Percentiles rank a stretch among this genome's conserved stretches.
phyloP scores from a whole-genome alignment of 1,140 invertebrate genomes.

The Zeugodacus cucurbitae region DNA sequence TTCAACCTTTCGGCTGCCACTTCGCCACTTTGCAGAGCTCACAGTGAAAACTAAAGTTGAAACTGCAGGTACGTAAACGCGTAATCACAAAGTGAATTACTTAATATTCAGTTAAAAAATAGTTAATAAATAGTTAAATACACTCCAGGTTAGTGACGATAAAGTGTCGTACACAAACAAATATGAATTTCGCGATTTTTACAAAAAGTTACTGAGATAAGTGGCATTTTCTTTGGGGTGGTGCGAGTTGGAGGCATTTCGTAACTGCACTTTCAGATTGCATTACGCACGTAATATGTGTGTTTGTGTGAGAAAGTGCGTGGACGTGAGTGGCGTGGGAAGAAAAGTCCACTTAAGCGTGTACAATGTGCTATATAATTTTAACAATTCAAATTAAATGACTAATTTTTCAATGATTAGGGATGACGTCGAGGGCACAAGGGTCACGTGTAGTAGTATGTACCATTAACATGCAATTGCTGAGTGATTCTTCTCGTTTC shows the following conservation, averaged over 20 bases:
- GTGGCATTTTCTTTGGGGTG: neutral
- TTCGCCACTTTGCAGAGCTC: constrained; percentile 4
- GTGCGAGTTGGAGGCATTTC: neutral
- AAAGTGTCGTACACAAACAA: neutral
- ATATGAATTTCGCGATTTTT: neutral
- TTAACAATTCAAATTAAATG: neutral
- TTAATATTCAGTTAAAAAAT: constrained; percentile 9
- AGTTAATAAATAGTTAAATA: neutral
- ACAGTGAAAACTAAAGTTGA: constrained; percentile 32
- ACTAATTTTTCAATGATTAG: neutral
- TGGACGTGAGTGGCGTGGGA: neutral
- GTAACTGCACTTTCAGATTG: constrained; percentile 25
- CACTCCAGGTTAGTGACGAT: neutral
- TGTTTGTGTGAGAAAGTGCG: constrained; percentile 13
- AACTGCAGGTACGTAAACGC: constrained; percentile 25
- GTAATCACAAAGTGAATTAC: neutral
- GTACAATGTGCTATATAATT: neutral
- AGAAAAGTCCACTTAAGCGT: neutral
- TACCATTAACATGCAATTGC: neutral
- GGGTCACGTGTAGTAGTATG: neutral
- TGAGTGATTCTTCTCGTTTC: neutral
- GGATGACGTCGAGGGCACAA: neutral
- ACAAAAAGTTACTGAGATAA: neutral
- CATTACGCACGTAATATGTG: neutral
- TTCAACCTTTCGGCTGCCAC: constrained; percentile 32